A percentile compares a stretch with the other conserved stretches of the same genome.
These are phyloP conservation scores for Athrips mouffetella DNA, from an alignment of 2,888 invertebrate genomes.

Conservation along the genomic window DNA sequence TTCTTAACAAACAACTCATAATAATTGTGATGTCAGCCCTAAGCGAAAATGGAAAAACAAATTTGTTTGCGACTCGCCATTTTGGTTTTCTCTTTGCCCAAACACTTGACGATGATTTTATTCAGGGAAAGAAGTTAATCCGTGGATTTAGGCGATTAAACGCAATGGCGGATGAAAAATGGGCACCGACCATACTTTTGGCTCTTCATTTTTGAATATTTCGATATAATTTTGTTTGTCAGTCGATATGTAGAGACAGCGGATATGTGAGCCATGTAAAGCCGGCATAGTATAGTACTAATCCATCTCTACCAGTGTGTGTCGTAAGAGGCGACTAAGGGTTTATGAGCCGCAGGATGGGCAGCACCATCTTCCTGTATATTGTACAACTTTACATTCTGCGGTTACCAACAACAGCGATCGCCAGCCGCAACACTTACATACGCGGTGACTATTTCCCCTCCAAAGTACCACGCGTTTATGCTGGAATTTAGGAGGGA, in stretches of 20 bases:
- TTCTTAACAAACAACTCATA: background rate
- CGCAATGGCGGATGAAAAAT: conserved; percentile 27
- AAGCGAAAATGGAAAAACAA: conserved; percentile 31
- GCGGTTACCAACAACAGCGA: no score
- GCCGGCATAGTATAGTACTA: no score
- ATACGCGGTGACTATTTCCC: no score
- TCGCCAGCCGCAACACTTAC: no score
- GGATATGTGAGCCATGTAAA: no score
- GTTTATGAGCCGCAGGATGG: no score
- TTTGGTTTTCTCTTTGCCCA: conserved; percentile 30
- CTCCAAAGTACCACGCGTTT: no score
- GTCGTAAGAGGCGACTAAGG: no score
- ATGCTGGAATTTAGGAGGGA: no score
- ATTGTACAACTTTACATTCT: no score
- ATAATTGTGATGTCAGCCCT: conserved; percentile 7
- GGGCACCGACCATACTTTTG: conserved; percentile 26
- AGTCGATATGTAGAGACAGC: background rate
- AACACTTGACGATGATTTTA: conserved; percentile 32
- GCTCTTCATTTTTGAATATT: conserved; percentile 25
- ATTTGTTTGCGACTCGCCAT: conserved; percentile 34
- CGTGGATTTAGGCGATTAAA: conserved; percentile 26
- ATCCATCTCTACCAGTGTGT: no score
- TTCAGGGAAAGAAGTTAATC: conserved; percentile 30
- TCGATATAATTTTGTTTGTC: conserved; percentile 4
- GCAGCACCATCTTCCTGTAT: no score